Conservation (phyloP, 2,113 vertebrate species). For the Lagopus leucura region DNA sequence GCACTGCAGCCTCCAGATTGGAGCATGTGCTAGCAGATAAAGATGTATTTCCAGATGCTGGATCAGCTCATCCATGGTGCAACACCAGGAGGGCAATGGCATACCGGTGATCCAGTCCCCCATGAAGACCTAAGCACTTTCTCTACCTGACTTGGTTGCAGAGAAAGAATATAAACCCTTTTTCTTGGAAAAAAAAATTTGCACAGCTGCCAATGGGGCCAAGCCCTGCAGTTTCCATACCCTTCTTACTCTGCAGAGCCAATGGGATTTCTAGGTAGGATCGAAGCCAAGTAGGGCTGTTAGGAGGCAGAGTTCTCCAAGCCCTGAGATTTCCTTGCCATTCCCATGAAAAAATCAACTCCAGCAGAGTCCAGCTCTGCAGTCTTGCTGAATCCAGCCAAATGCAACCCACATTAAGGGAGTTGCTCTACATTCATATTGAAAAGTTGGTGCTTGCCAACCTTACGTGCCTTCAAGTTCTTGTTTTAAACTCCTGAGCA, state of each 20-base stretch:
- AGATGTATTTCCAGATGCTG: neutral
- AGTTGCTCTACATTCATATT: constrained; percentile 54
- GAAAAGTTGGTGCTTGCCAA: constrained; percentile 51
- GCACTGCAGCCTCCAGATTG: neutral
- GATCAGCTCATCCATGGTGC: neutral
- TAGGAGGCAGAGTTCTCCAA: constrained; percentile 41
- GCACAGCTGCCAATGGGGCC: neutral
- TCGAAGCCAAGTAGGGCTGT: constrained; percentile 12
- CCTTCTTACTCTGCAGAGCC: neutral
- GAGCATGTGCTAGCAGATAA: neutral
- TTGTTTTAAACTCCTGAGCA: neutral
- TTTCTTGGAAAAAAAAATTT: rapidly evolving
- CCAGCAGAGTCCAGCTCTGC: constrained; percentile 19
- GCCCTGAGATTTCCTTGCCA: constrained; percentile 34
- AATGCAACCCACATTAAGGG: constrained; percentile 57
- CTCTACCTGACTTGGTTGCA: neutral
- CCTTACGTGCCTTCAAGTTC: neutral
- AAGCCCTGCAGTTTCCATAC: constrained; percentile 2
- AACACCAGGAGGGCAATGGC: neutral
- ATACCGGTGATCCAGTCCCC: neutral
- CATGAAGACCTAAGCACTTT: neutral
- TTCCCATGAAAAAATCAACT: constrained; percentile 37
- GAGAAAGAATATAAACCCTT: neutral
- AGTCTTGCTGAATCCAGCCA: constrained; percentile 33
- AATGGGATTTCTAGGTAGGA: constrained; percentile 22